Evolutionary conservation across 2,797 vertebrate species (phyloP).

Genomic region (Huso huso): DNA sequence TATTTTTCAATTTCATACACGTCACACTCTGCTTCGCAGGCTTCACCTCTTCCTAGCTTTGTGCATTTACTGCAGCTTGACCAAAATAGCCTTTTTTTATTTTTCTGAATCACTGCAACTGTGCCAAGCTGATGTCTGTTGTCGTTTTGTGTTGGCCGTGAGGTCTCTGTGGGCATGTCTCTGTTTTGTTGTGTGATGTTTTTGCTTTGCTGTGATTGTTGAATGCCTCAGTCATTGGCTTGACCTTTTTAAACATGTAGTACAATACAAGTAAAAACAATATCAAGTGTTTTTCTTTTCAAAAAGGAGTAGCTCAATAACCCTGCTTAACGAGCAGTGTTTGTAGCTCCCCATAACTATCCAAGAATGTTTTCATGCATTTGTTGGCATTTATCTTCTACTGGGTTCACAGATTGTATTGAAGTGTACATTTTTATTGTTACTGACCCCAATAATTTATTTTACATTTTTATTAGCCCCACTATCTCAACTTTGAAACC

Average conservation of each 20-base stretch:
- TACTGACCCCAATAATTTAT: too few species aligned
- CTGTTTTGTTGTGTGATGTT: background rate
- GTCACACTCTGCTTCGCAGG: conserved; percentile 20
- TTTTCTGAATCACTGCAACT: background rate
- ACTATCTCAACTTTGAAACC: conserved; percentile 86
- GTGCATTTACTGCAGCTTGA: background rate
- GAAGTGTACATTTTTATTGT: too few species aligned
- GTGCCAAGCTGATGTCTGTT: background rate
- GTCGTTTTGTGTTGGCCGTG: background rate
- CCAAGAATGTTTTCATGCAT: too few species aligned
- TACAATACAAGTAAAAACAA: too few species aligned
- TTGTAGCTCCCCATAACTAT: too few species aligned
- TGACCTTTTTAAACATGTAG: too few species aligned
- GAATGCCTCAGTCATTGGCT: too few species aligned
- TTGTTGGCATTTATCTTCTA: too few species aligned
- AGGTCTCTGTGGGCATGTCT: background rate
- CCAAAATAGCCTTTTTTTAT: background rate
- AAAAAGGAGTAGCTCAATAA: too few species aligned
- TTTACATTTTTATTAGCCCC: conserved; percentile 43
- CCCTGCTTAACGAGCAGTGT: too few species aligned
- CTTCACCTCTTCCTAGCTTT: conserved; percentile 30
- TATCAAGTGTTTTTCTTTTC: too few species aligned
- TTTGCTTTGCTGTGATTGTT: background rate
- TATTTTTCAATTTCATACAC: conserved; percentile 13
- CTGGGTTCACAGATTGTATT: too few species aligned